These are phyloP conservation scores for Saccostrea cuccullata DNA, from an alignment of 1,140 invertebrate genomes.

Conservation along the genomic window DNA sequence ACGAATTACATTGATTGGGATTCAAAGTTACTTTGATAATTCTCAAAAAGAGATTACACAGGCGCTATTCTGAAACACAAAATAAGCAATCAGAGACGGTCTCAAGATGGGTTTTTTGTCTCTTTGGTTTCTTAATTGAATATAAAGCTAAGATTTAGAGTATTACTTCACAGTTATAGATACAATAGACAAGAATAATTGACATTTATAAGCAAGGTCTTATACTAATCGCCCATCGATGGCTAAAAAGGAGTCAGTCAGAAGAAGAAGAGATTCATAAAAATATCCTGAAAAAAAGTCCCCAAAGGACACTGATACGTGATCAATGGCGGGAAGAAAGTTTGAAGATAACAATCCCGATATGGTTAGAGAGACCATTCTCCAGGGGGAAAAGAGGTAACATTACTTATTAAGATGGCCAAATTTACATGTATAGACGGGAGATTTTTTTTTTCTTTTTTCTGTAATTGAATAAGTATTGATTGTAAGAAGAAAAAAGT, in stretches of 20 bases:
- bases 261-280: conserved; percentile 1
- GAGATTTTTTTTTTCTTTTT: background rate
- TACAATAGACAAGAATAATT: conserved; percentile 17
- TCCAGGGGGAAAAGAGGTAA: background rate
- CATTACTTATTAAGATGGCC: conserved; percentile 30
- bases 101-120: conserved; percentile 7
- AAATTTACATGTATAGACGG: conserved; percentile 23
- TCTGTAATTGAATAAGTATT: conserved; percentile 27
- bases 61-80: background rate
- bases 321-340: conserved; percentile 3
- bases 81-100: background rate
- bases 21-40: background rate
- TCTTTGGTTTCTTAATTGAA: conserved; percentile 9
- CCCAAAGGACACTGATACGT: background rate
- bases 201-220: conserved; percentile 35
- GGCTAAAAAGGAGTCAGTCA: background rate
- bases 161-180: background rate
- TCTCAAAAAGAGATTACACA: background rate
- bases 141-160: conserved; percentile 20
- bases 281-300: background rate
- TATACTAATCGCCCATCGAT: conserved; percentile 5
- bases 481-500: background rate
- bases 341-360: conserved; percentile 24
- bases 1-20: background rate
- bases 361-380: background rate